Percentiles rank a stretch among this genome's conserved stretches.
Evolutionary conservation across 2,113 vertebrate species (phyloP).

Genomic region (Piliocolobus tephrosceles): DNA sequence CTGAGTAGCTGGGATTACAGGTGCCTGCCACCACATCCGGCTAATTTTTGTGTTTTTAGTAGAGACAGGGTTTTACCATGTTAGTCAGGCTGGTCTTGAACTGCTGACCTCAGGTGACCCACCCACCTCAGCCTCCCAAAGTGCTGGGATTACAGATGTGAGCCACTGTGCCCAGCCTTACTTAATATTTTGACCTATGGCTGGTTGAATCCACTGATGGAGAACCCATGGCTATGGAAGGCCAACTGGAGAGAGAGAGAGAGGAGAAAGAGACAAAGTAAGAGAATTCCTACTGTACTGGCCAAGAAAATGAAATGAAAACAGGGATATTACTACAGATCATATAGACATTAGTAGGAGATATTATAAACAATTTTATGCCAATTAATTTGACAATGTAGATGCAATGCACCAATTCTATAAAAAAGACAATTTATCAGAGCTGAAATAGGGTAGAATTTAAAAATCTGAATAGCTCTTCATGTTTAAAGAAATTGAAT

Average conservation of each 20-base stretch:
- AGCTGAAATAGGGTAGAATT: not conserved
- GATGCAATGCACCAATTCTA: not conserved
- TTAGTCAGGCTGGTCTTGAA: no score
- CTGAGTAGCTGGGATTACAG: no score
- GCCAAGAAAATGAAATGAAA: not conserved
- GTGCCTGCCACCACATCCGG: accelerated
- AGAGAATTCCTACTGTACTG: not conserved
- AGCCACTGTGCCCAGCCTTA: no score
- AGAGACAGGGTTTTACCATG: no score
- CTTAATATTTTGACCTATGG: not conserved
- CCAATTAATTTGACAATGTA: not conserved
- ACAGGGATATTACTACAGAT: not conserved
- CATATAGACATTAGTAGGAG: not conserved
- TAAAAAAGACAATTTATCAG: not conserved
- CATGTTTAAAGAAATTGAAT: not conserved
- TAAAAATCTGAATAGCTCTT: not conserved
- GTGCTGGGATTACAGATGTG: no score
- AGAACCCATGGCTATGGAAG: not conserved
- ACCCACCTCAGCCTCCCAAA: no score
- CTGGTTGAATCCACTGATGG: not conserved
- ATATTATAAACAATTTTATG: not conserved
- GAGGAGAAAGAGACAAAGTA: not conserved
- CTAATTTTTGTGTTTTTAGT: no score
- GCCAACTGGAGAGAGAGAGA: not conserved
- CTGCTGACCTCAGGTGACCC: no score